Evolutionary conservation across 2,888 invertebrate species (phyloP), one percentile per base, ranked within the genome.

Genomic region (Coleophora deauratella): DNA sequence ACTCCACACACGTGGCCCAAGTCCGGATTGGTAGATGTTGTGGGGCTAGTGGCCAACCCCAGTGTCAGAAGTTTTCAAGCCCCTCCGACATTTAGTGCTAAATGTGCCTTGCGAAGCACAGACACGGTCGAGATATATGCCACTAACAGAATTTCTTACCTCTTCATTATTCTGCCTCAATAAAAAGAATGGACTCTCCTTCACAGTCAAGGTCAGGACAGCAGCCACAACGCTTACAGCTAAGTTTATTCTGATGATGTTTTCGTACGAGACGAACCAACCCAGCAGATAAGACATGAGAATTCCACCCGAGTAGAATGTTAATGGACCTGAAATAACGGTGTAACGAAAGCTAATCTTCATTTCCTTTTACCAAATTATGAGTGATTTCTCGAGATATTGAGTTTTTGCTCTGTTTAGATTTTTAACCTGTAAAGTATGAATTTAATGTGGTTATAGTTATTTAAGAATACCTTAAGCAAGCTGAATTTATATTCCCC

Each of bases 151-250:
- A 31, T 9, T 31, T 9, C 54, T 50, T 33, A 85, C 84, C 62
- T 81, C 74, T 40, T 82, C 80, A 37, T 69, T 65, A 0, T 74
- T 75, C 46, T 78, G 65, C 40, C 69, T 66, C 33, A 85, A 38
- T 30, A 79, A 46, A 43, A 49, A 84, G 21, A 78, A 52, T 0
- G 85, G 85, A 38, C 81, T 84, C 38, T 85, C 85, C 0, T 58
- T 66, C 0, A 79, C 66, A 0, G 66, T 45, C 47, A 66, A 41
- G 7, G 75, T 49, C 0, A 79, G 54, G 0, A 64, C 44, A 0
- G 64, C 64, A 9, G 58, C 52, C 0, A 57, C 13, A 0, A 78
- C 55, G 32, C 71, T 60, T 9, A 56, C 37, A 0, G 55, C 42
- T n/a, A 82, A 21, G 40, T 79, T 76, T 0, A 62, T 41, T 77